These are phyloP conservation scores for Rhabditoides inermis DNA, from an alignment of 2,888 invertebrate genomes.

Conservation along the genomic window DNA sequence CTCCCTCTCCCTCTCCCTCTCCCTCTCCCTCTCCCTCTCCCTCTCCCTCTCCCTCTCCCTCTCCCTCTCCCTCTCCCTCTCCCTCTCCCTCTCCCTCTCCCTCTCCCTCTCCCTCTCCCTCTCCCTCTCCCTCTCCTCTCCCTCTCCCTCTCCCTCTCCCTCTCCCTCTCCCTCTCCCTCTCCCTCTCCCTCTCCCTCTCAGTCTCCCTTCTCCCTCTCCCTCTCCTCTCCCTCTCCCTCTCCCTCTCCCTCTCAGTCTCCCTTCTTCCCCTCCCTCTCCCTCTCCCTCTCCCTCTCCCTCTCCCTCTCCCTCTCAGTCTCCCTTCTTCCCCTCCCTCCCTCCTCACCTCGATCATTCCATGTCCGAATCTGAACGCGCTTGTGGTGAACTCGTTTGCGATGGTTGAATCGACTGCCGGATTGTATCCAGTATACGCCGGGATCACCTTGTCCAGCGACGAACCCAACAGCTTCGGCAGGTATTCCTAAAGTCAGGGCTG, in stretches of 20 bases:
- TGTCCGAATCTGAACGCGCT: constrained; percentile 90
- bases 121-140: neutral
- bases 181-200: too few relatives aligned
- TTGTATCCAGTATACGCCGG: constrained; percentile 71
- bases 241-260: neutral
- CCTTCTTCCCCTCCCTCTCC: constrained; percentile 1
- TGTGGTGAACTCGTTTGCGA: constrained; percentile 91
- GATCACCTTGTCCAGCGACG: constrained; percentile 64
- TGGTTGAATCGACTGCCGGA: constrained; percentile 67
- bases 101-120: constrained; percentile 7
- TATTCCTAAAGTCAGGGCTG: constrained; percentile 73
- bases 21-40: constrained; percentile 58
- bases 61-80: constrained; percentile 2
- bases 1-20: constrained; percentile 82
- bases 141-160: constrained; percentile 3
- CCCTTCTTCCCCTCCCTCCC: neutral
- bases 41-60: neutral
- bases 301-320: neutral
- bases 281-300: neutral
- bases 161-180: constrained; percentile 1
- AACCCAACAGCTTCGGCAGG: constrained; percentile 78
- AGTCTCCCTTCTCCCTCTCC: neutral
- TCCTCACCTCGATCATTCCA: constrained; percentile 74
- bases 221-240: neutral
- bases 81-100: constrained; percentile 12